These are phyloP conservation scores for Nyctereutes procyonoides DNA, from an alignment of 2,113 vertebrate genomes.

Conservation along the genomic window DNA sequence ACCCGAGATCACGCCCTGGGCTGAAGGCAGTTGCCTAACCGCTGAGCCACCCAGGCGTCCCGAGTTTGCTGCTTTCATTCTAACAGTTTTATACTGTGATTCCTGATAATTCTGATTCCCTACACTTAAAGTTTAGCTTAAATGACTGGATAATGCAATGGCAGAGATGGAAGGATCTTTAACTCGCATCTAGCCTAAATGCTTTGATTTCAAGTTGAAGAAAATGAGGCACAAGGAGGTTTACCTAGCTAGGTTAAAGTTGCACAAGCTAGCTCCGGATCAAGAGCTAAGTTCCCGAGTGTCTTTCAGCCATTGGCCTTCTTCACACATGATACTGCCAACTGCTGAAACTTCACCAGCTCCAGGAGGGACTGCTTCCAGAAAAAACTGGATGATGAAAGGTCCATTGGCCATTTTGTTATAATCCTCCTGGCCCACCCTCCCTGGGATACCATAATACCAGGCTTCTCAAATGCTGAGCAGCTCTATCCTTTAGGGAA, in stretches of 20 bases:
- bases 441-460: background rate
- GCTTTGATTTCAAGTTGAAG: background rate
- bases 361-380: background rate
- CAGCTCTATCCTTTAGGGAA: background rate
- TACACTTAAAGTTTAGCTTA: background rate
- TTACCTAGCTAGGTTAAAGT: background rate
- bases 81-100: background rate
- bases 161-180: background rate
- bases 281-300: background rate
- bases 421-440: background rate
- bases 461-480: background rate
- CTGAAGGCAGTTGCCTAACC: too few relatives aligned
- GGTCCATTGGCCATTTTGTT: background rate
- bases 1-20: too few relatives aligned
- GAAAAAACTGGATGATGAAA: background rate
- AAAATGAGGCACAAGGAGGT: background rate
- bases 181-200: background rate
- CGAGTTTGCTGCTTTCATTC: background rate
- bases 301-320: background rate
- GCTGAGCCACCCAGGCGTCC: too few relatives aligned
- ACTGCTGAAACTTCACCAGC: background rate
- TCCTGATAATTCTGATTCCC: background rate
- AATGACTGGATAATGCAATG: background rate
- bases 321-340: background rate
- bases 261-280: background rate